phyloP scores from a whole-genome alignment of 2,888 invertebrate genomes.

The Omphaloscelis lunosa region DNA sequence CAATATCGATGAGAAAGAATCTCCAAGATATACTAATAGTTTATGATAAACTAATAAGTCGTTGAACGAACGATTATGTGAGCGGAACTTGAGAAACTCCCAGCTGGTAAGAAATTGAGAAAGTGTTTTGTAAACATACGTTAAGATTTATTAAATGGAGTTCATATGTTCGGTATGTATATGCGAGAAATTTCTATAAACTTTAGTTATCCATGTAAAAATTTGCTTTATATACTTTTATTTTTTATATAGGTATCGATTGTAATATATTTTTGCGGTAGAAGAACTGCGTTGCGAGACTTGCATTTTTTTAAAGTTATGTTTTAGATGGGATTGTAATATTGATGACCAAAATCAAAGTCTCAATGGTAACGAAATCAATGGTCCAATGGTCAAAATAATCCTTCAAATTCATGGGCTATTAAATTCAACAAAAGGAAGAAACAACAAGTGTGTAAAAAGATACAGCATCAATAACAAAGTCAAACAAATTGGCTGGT shows the following conservation, averaged over 20 bases:
- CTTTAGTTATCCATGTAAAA: neutral
- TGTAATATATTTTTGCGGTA: too few species aligned
- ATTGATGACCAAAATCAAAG: neutral
- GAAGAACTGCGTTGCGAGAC: too few species aligned
- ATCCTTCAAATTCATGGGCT: constrained; percentile 1
- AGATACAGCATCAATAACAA: constrained; percentile 45
- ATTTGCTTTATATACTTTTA: neutral
- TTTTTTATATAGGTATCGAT: too few species aligned
- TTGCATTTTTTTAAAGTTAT: too few species aligned
- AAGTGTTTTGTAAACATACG: constrained; percentile 43
- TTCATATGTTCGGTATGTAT: neutral
- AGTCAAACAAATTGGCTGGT: constrained; percentile 63
- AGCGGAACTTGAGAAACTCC: constrained; percentile 39
- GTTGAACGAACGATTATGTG: constrained; percentile 58
- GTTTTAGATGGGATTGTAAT: too few species aligned
- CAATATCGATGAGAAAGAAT: constrained; percentile 37
- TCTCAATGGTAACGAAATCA: neutral
- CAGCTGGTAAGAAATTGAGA: constrained; percentile 40
- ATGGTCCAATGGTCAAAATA: neutral
- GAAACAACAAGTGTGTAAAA: constrained; percentile 44
- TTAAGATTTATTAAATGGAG: constrained; percentile 17
- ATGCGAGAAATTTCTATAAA: neutral
- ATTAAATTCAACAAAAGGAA: constrained; percentile 40
- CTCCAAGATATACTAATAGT: constrained; percentile 38
- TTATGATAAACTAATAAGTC: constrained; percentile 62